Percentiles rank a stretch among this genome's conserved stretches.
Conservation (phyloP, 2,113 vertebrate species). For the Cervus canadensis region DNA sequence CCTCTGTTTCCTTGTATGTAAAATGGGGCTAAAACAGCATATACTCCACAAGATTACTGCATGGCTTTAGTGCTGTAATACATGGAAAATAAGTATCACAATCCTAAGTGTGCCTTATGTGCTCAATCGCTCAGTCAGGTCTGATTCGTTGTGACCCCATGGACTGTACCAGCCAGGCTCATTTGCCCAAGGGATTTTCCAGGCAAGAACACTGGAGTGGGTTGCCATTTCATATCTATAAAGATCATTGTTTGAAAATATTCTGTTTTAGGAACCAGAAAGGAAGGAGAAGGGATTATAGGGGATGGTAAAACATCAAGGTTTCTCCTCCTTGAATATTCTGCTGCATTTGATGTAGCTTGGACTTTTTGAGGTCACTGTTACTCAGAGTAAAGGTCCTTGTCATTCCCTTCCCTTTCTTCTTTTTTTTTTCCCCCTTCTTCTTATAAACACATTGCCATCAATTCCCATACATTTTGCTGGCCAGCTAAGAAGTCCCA, state of each 20-base stretch:
- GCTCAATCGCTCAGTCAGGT: neutral
- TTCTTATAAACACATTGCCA: neutral
- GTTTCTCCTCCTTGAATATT: neutral
- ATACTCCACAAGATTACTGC: neutral
- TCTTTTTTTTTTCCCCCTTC: neutral
- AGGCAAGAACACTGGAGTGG: neutral
- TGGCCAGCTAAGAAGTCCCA: neutral
- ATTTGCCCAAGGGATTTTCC: neutral
- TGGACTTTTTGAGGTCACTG: neutral
- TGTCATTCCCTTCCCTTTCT: neutral
- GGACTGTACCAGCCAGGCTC: neutral
- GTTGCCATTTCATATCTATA: neutral
- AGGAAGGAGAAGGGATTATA: neutral
- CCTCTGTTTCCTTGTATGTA: neutral
- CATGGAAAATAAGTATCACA: neutral
- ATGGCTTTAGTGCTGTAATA: neutral
- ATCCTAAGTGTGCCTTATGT: neutral
- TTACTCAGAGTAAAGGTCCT: neutral
- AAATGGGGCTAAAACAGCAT: neutral
- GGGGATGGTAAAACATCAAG: neutral
- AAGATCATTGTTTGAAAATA: neutral
- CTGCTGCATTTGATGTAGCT: neutral
- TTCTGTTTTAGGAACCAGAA: neutral
- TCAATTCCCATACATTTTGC: neutral
- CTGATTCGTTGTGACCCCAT: neutral